Base-by-base conservation (phyloP, 2,113 vertebrate genomes). In the Dicaeum eximium region DNA sequence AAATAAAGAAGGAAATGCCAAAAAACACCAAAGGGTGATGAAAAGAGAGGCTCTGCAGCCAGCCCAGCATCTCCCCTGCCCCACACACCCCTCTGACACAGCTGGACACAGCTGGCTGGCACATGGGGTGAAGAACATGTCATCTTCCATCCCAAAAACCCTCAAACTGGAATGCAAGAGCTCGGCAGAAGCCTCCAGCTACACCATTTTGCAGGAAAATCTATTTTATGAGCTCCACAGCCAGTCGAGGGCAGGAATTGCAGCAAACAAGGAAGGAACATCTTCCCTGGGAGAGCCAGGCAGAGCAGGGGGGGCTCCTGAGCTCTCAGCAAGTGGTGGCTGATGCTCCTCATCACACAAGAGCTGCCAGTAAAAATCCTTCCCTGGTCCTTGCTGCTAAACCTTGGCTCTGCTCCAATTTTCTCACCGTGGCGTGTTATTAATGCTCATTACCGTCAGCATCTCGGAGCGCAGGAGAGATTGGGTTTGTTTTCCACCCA, bases 101-200 rank as follows among this genome's bases (percentile, higher is more conserved):
- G 71, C 83, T 86, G 61, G 27, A 15, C 28, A 31, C 51, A 64
- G 58, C 33, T 8, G 19, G 35, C 42, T 50, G 78, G 57, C 31
- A 22, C 67, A 6, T 1, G 1, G 4, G 15, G 4, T 15, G 23
- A 40, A 65, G 38, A 12, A 13, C 22, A 7, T 0, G 3, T 3
- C 1, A 2, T 28, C 27, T 60, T 13, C 16, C 33, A 31, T 4
- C 23, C 27, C 80, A 4, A 20, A 50, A 79, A 7, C 3, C 17
- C 44, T 51, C 27, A 9, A 69, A 42, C 2, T 13, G 51, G 27
- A 74, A 78, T 2, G 21, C 16, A 28, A 45, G 53, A 62, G 23
- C 25, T 27, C 22, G 25, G n/a, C 28, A 74, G 19, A 66, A 85
- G 24, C 25, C 31, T 67, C 48, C 86, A 75, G 38, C 33, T 30